A percentile compares a stretch with the other conserved stretches of the same genome.
These are phyloP conservation scores for Chaetops frenatus DNA, from an alignment of 2,113 vertebrate genomes.

Conservation along the genomic window DNA sequence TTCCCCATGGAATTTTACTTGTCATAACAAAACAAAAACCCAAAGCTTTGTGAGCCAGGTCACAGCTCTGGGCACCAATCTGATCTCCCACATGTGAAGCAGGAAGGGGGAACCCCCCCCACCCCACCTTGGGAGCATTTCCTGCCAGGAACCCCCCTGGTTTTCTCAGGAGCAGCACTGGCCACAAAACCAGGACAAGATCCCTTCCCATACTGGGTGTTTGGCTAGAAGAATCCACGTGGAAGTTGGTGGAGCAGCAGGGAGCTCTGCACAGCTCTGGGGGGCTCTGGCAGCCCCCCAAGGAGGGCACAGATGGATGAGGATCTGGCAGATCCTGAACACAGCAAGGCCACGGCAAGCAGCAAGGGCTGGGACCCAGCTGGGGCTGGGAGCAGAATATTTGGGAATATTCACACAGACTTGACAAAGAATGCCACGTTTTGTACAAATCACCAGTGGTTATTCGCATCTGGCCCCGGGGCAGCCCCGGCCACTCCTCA, in stretches of 20 bases:
- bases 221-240: rapidly evolving
- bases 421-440: neutral
- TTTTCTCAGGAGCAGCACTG: neutral
- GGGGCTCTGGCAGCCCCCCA: neutral
- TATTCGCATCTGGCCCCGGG: neutral
- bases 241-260: neutral
- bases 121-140: rapidly evolving
- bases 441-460: neutral
- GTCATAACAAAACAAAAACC: rapidly evolving
- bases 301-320: neutral
- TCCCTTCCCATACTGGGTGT: rapidly evolving
- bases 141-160: neutral
- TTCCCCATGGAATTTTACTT: rapidly evolving
- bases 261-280: neutral
- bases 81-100: neutral
- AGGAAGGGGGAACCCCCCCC: rapidly evolving
- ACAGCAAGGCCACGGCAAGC: rapidly evolving
- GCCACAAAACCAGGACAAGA: neutral
- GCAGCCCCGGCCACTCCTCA: neutral
- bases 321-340: neutral
- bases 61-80: rapidly evolving
- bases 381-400: neutral
- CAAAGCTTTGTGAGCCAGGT: too few relatives aligned
- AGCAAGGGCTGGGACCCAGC: neutral
- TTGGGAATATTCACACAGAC: neutral